phyloP scores from a whole-genome alignment of 2,113 vertebrate species.

The Machaerirhynchus nigripectus region DNA sequence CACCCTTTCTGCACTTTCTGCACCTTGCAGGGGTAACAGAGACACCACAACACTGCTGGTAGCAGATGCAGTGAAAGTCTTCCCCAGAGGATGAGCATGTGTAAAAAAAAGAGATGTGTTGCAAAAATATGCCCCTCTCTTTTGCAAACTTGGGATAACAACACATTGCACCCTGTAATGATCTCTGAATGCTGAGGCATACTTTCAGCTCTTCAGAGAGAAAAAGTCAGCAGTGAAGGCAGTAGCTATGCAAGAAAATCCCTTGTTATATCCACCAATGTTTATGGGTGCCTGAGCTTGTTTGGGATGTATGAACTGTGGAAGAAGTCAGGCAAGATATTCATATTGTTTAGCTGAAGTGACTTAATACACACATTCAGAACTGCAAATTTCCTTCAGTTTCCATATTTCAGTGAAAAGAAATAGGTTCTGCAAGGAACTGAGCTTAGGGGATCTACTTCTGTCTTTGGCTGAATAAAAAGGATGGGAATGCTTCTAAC shows the following conservation, averaged over 20 bases:
- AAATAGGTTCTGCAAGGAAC: neutral
- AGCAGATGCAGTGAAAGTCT: neutral
- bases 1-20: neutral
- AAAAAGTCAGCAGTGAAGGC: neutral
- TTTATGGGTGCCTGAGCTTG: neutral
- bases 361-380: neutral
- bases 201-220: neutral
- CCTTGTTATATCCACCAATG: neutral
- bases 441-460: neutral
- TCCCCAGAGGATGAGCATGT: fast-evolving
- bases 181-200: neutral
- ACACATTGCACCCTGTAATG: neutral
- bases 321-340: neutral
- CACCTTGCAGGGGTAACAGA: neutral
- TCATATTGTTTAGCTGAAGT: neutral
- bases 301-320: neutral
- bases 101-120: neutral
- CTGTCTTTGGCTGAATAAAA: neutral
- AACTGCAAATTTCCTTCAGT: neutral
- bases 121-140: neutral
- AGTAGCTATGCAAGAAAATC: neutral
- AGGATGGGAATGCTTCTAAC: neutral
- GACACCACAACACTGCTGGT: too few species aligned
- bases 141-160: neutral
- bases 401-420: neutral